Percentiles rank a stretch among this genome's conserved stretches.
phyloP scores from a whole-genome alignment of 2,888 invertebrate genomes.

The Ophion ellenae region DNA sequence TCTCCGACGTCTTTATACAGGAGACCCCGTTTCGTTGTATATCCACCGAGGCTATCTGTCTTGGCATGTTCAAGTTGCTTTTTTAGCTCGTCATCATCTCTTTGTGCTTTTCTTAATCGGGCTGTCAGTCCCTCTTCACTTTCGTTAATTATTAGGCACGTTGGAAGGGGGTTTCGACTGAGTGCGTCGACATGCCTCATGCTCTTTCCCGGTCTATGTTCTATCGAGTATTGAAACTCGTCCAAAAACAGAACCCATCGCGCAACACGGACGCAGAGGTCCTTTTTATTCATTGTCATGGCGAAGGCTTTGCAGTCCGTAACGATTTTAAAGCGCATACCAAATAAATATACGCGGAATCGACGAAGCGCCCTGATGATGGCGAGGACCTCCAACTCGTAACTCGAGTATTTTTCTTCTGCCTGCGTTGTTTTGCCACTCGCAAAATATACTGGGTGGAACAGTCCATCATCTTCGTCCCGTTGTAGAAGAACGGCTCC shows the following conservation, averaged over 20 bases:
- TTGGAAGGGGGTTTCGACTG: too few species aligned
- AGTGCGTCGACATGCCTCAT: too few species aligned
- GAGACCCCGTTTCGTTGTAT: background rate
- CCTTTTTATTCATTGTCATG: too few species aligned
- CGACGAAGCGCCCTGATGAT: background rate
- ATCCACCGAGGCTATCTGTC: background rate
- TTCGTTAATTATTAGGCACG: background rate
- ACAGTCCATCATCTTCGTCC: background rate
- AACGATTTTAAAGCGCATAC: background rate
- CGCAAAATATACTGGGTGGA: constrained; percentile 17
- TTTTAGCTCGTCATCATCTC: background rate
- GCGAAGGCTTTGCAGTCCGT: too few species aligned
- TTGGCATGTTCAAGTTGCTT: background rate
- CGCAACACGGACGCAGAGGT: too few species aligned
- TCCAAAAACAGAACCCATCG: too few species aligned
- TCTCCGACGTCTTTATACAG: constrained; percentile 72
- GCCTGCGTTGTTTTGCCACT: constrained; percentile 1
- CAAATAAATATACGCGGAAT: constrained; percentile 19
- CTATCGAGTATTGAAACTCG: too few species aligned
- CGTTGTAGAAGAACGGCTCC: background rate
- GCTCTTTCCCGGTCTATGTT: too few species aligned
- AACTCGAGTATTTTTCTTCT: too few species aligned
- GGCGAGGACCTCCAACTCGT: background rate
- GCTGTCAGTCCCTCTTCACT: background rate
- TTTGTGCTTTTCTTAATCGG: background rate